Evolutionary conservation across 2,797 vertebrate species (phyloP).

Genomic region (Semaprochilodus insignis): DNA sequence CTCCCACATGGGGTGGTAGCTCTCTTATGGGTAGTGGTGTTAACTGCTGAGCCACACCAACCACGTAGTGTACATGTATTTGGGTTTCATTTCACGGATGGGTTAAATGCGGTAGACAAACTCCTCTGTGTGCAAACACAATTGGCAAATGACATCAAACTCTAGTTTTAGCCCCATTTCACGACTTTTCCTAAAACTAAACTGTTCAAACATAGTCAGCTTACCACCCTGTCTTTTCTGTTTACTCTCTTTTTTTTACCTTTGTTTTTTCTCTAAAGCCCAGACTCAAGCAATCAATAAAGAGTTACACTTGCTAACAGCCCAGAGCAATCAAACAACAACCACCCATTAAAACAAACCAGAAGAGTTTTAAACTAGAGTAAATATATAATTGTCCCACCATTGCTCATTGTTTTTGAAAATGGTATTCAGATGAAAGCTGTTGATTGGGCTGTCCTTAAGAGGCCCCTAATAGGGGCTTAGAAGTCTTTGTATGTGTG

Average conservation of each 20-base stretch:
- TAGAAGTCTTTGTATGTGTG: background rate
- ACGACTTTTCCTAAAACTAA: too few species aligned
- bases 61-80: too few species aligned
- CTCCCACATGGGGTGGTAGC: too few species aligned
- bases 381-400: background rate
- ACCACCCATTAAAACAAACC: background rate
- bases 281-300: background rate
- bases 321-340: background rate
- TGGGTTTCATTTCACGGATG: too few species aligned
- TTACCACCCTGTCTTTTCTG: background rate
- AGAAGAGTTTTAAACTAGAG: background rate
- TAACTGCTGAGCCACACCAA: too few species aligned
- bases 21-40: too few species aligned
- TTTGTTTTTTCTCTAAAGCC: background rate
- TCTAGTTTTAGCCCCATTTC: too few species aligned
- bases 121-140: too few species aligned
- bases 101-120: too few species aligned
- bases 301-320: background rate
- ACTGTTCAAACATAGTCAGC: background rate
- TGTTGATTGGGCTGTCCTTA: slow-evolving; percentile 1
- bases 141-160: too few species aligned
- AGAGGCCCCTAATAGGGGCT: background rate
- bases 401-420: background rate
- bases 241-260: too few species aligned
- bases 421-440: background rate